Percentiles rank a stretch among this genome's conserved stretches.
Evolutionary conservation across 2,113 vertebrate genomes (phyloP).

Genomic region (Sarotherodon lohbergeri): DNA sequence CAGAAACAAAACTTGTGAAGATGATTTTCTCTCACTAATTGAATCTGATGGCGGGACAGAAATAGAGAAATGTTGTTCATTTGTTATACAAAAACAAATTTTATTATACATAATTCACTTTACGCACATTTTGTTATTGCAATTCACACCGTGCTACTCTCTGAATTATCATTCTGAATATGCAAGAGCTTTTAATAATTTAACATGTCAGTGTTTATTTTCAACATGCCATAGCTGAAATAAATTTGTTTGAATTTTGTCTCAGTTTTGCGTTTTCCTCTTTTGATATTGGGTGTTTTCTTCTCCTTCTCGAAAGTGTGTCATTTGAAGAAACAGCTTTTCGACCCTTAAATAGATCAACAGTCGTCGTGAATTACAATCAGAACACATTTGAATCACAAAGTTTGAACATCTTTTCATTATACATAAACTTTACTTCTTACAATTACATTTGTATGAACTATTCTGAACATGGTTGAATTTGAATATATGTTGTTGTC

Average conservation of each 20-base stretch:
- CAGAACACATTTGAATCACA: constrained; percentile 23
- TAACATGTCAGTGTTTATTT: constrained; percentile 71
- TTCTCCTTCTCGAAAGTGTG: constrained; percentile 50
- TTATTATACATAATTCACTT: constrained; percentile 77
- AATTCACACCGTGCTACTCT: constrained; percentile 57
- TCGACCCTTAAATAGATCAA: constrained; percentile 32
- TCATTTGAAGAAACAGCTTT: constrained; percentile 46
- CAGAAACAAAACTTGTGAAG: constrained; percentile 63
- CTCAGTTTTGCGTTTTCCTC: constrained; percentile 72
- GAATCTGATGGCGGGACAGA: constrained; percentile 62
- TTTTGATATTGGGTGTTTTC: constrained; percentile 54
- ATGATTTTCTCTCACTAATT: constrained; percentile 64
- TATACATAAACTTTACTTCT: neutral
- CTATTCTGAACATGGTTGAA: neutral
- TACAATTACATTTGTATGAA: neutral
- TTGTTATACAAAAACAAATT: constrained; percentile 76
- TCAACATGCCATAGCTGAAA: constrained; percentile 47
- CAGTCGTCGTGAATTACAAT: constrained; percentile 13
- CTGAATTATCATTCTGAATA: constrained; percentile 73
- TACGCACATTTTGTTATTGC: constrained; percentile 72
- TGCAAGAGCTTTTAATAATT: constrained; percentile 79
- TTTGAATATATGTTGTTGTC: neutral
- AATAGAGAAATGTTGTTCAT: constrained; percentile 70
- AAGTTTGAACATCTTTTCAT: constrained; percentile 20
- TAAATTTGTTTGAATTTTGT: constrained; percentile 79